These are phyloP conservation scores for Plagodis dolabraria DNA, from an alignment of 2,888 invertebrate genomes.

Conservation along the genomic window DNA sequence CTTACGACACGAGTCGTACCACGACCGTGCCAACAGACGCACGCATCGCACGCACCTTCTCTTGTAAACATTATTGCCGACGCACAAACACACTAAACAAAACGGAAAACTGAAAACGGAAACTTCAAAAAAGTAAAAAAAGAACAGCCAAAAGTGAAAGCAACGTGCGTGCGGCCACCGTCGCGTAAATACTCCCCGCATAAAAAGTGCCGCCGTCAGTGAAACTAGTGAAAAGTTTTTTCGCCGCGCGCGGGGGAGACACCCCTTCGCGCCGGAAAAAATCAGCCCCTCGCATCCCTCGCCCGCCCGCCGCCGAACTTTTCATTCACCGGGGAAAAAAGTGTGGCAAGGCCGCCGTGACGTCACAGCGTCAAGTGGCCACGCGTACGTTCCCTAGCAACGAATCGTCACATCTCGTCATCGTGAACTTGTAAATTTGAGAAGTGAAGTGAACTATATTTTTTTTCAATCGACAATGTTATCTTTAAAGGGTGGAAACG, in stretches of 20 bases:
- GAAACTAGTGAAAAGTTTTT: slow-evolving; percentile 84
- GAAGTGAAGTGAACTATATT: slow-evolving; percentile 36
- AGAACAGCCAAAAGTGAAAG: slow-evolving; percentile 64
- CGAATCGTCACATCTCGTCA: slow-evolving; percentile 62
- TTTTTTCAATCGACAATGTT: slow-evolving; percentile 46
- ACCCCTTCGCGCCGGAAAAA: slow-evolving; percentile 80
- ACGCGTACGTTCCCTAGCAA: slow-evolving; percentile 82
- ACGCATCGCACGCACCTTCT: slow-evolving; percentile 62
- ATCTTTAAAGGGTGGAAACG: slow-evolving; percentile 49
- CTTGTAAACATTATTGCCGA: slow-evolving; percentile 44
- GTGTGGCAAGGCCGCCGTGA: slow-evolving; percentile 85
- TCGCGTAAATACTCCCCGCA: slow-evolving; percentile 77
- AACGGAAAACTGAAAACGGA: slow-evolving; percentile 43
- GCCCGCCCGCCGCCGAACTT: slow-evolving; percentile 85
- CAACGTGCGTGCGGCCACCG: slow-evolving; percentile 67
- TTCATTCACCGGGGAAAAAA: slow-evolving; percentile 87
- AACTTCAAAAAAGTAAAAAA: slow-evolving; percentile 50
- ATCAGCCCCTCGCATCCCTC: slow-evolving; percentile 78
- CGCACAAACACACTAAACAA: slow-evolving; percentile 40
- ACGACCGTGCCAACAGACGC: slow-evolving; percentile 59
- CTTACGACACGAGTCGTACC: slow-evolving; percentile 60
- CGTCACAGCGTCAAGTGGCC: slow-evolving; percentile 82
- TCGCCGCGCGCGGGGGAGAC: slow-evolving; percentile 76
- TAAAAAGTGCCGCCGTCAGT: slow-evolving; percentile 83
- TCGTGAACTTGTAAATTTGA: slow-evolving; percentile 36